Percentiles rank a stretch among this genome's conserved stretches.
Evolutionary conservation across 2,113 vertebrate genomes (phyloP).

Genomic region (Ahaetulla prasina): DNA sequence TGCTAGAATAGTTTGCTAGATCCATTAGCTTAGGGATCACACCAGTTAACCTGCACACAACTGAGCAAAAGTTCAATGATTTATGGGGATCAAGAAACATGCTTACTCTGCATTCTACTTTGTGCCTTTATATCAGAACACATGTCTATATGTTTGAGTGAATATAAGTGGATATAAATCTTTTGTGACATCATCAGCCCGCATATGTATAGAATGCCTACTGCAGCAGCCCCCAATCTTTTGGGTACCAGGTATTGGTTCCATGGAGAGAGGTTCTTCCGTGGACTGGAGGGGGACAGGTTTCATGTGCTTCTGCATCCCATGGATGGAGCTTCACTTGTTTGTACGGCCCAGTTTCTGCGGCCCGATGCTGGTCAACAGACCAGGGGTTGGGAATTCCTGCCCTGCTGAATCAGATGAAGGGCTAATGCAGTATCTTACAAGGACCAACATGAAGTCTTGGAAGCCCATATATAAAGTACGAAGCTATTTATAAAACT

Average conservation of each 20-base stretch:
- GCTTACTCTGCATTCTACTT: neutral
- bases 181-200: neutral
- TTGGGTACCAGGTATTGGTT: neutral
- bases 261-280: neutral
- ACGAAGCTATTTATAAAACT: neutral
- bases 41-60: slow-evolving; percentile 61
- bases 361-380: accelerated
- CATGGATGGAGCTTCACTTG: neutral
- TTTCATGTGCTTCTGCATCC: neutral
- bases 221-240: neutral
- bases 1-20: slow-evolving; percentile 68
- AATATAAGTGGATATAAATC: neutral
- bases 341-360: neutral
- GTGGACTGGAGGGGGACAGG: neutral
- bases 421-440: neutral
- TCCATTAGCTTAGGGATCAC: slow-evolving; percentile 58
- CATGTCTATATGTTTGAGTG: neutral
- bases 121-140: neutral
- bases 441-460: neutral
- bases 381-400: neutral
- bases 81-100: neutral
- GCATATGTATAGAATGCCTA: neutral
- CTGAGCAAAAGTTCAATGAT: slow-evolving; percentile 57
- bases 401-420: neutral
- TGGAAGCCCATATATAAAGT: neutral